Base-by-base conservation (phyloP, 2,113 vertebrate species). In the Nestor notabilis region DNA sequence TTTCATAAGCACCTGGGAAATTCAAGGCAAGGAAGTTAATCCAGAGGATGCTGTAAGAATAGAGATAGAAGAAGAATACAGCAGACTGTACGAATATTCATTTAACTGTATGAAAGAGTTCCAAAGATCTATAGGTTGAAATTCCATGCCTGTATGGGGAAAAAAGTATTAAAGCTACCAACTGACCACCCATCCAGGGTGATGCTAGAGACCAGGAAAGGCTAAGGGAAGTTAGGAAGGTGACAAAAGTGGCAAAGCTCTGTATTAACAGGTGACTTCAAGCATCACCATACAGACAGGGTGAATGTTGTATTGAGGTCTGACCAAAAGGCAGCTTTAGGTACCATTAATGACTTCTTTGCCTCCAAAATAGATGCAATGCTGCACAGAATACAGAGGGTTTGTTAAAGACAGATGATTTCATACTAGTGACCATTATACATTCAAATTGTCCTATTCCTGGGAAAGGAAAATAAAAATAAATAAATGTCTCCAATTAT, bases 1-100 rank as follows among this genome's bases (percentile, higher is more conserved):
- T 94, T 87, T 83, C 35, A 56, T 17, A 75, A 79, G 33, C 70
- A 88, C 4, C 70, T 76, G 29, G 39, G 70, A 87, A 94, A 84
- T 28, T 70, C 47, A 84, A 71, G 33, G 77, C 27, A 84, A 87
- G 46, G 43, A 41, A 72, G 64, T 50, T 70, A 78, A 92, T 61
- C 47, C 47, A 64, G 71, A 86, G 53, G 80, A 53, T 52, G 24
- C 23, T 85, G 25, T 41, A 69, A 46, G 29, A 82, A 25, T 5
- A 44, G 44, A 78, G 43, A 69, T 39, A 56, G 18, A 61, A 68
- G 53, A 77, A 50, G 33, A 46, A 80, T 17, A 44, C 18, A 71
- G 41, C 7, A 52, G 47, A n/a, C n/a, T 64, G 23, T 7, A 68
- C 33, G 55, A 60, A 80, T 33, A 46, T 24, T 27, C 12, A n/a